Percentiles rank a stretch among this genome's conserved stretches.
phyloP scores from a whole-genome alignment of 2,888 invertebrate species.

The Pollenia griseotomentosa region DNA sequence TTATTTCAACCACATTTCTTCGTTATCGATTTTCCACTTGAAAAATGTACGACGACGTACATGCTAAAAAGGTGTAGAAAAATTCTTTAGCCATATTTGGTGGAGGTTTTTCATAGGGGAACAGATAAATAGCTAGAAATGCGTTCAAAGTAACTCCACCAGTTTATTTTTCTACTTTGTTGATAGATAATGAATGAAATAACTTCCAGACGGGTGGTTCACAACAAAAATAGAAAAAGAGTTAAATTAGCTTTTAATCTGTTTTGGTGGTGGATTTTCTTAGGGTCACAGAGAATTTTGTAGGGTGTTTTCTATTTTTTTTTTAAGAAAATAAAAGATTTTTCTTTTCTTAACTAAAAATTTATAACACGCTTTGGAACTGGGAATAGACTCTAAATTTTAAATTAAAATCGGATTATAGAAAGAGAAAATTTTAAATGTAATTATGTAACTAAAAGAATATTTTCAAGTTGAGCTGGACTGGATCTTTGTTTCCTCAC shows the following conservation, averaged over 20 bases:
- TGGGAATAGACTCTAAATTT: no score
- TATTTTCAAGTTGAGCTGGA: no score
- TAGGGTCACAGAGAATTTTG: conserved; percentile 34
- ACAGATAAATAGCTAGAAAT: conserved; percentile 42
- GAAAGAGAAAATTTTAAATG: no score
- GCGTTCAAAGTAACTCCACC: conserved; percentile 1
- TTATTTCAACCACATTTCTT: background rate
- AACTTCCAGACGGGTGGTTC: background rate
- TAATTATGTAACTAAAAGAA: no score
- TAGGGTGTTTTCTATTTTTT: background rate
- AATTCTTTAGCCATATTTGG: conserved; percentile 45
- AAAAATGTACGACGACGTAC: background rate
- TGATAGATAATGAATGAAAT: background rate
- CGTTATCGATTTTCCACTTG: background rate
- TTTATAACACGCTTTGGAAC: no score
- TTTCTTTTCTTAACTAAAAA: no score
- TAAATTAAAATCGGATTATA: no score
- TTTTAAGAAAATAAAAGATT: background rate
- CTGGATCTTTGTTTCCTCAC: no score
- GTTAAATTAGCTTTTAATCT: conserved; percentile 23
- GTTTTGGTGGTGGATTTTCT: conserved; percentile 56
- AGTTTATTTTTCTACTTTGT: background rate
- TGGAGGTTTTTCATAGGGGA: conserved; percentile 56
- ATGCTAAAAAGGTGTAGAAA: no score
- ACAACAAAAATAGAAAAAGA: conserved; percentile 1